These are phyloP conservation scores for Polypedilum pembai DNA, from an alignment of 1,140 invertebrate genomes.

Conservation along the genomic window DNA sequence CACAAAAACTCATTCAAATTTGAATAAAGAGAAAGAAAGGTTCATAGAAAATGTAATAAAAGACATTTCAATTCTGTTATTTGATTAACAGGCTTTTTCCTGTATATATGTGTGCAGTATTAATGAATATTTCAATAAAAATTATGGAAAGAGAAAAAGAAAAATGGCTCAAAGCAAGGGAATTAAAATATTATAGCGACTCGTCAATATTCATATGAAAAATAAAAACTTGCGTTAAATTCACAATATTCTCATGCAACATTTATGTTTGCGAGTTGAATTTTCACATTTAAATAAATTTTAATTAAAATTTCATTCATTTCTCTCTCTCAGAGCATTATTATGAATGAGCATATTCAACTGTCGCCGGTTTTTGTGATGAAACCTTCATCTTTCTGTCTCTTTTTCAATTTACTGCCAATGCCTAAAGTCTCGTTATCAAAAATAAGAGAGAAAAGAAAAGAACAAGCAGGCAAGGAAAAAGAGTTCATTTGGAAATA, in stretches of 20 bases:
- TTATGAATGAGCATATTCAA: not conserved
- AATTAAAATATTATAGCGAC: constrained; percentile 8
- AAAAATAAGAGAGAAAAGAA: not conserved
- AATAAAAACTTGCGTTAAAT: not conserved
- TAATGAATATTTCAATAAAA: too few relatives aligned
- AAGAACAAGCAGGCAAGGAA: not conserved
- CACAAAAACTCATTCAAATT: too few relatives aligned
- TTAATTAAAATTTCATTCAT: constrained; percentile 14
- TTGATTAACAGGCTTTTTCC: too few relatives aligned
- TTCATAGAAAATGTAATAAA: too few relatives aligned
- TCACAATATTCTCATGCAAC: not conserved
- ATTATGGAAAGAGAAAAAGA: too few relatives aligned
- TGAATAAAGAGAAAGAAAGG: too few relatives aligned
- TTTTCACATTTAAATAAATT: constrained; percentile 14
- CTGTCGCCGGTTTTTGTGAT: constrained; percentile 1
- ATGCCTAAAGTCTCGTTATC: constrained; percentile 10
- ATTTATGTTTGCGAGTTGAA: not conserved
- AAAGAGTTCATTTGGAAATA: constrained; percentile 13
- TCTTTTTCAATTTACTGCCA: constrained; percentile 1
- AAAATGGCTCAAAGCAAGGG: not conserved
- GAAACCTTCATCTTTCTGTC: not conserved
- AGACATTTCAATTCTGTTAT: too few relatives aligned
- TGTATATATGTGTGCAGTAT: too few relatives aligned
- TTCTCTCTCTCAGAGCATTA: not conserved
- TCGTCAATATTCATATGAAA: not conserved